Conservation (phyloP, 2,113 vertebrate species). For the Coturnix japonica region DNA sequence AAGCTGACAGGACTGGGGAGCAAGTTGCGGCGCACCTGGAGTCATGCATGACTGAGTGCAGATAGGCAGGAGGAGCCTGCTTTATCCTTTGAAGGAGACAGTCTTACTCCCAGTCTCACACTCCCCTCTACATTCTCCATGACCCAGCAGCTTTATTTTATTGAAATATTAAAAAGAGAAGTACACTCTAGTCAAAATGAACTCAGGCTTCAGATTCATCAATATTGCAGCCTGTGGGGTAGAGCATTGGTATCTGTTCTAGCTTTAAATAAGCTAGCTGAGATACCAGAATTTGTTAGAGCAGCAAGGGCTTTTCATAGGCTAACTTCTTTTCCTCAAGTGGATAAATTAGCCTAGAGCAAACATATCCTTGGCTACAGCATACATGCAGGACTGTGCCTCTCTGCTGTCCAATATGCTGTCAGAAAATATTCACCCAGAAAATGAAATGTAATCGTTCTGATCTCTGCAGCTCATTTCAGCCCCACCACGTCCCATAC, state of each 20-base stretch:
- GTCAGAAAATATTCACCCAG: slow-evolving; percentile 17
- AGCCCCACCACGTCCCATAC: not conserved
- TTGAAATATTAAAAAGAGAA: not conserved
- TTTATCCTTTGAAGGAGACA: not conserved
- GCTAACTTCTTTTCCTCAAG: slow-evolving; percentile 1
- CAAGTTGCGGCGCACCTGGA: not conserved
- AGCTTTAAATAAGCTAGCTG: slow-evolving; percentile 3
- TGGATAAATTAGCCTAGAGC: slow-evolving; percentile 27
- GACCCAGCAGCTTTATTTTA: not conserved
- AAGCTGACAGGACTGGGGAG: not conserved
- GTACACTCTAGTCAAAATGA: not conserved
- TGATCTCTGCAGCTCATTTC: slow-evolving; percentile 23
- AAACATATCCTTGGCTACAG: slow-evolving; percentile 17
- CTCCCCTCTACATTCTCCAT: not conserved
- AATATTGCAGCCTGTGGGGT: not conserved
- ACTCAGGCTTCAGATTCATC: not conserved
- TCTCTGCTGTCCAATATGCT: not conserved
- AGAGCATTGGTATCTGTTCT: not conserved
- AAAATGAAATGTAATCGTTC: slow-evolving; percentile 6
- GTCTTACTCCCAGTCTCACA: not conserved
- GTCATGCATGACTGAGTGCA: not conserved
- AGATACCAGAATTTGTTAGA: slow-evolving; percentile 5
- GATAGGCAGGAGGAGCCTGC: not conserved
- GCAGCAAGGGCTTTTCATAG: not conserved
- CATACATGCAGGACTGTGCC: not conserved